Conservation (phyloP, 2,113 vertebrate species). For the Mystacornis crossleyi region DNA sequence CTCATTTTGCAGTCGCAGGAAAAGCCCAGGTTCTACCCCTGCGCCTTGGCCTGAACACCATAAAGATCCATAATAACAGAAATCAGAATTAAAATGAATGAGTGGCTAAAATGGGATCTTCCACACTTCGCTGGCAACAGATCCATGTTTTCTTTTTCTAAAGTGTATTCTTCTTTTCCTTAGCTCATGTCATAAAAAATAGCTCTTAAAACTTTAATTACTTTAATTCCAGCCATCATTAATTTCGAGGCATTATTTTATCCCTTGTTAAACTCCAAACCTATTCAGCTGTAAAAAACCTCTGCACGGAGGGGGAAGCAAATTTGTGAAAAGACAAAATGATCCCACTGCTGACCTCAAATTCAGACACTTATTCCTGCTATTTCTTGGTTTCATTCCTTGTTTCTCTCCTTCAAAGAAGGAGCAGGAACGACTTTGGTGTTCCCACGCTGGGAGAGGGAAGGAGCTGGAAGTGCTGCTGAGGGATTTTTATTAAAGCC, state of each 20-base stretch:
- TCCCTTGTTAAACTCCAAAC: neutral
- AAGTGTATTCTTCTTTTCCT: neutral
- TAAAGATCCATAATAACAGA: neutral
- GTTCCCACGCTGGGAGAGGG: neutral
- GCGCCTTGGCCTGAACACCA: fast-evolving
- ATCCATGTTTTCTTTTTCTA: neutral
- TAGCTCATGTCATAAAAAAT: neutral
- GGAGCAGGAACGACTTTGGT: neutral
- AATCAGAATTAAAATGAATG: neutral
- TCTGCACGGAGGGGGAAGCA: fast-evolving
- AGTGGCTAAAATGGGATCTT: neutral
- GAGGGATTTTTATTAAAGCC: neutral
- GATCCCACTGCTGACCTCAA: neutral
- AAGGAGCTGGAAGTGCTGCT: neutral
- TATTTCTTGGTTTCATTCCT: neutral
- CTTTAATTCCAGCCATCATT: neutral
- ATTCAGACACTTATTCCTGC: neutral
- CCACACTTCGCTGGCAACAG: neutral
- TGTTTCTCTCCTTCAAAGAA: neutral
- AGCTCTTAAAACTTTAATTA: neutral
- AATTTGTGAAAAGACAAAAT: neutral
- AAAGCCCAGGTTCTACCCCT: neutral
- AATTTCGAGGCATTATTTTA: neutral
- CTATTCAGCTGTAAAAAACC: neutral
- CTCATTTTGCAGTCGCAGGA: neutral